A percentile compares a stretch with the other conserved stretches of the same genome.
These are phyloP conservation scores for Drosophila repletoides DNA, from an alignment of 1,140 invertebrate genomes.

Conservation along the genomic window DNA sequence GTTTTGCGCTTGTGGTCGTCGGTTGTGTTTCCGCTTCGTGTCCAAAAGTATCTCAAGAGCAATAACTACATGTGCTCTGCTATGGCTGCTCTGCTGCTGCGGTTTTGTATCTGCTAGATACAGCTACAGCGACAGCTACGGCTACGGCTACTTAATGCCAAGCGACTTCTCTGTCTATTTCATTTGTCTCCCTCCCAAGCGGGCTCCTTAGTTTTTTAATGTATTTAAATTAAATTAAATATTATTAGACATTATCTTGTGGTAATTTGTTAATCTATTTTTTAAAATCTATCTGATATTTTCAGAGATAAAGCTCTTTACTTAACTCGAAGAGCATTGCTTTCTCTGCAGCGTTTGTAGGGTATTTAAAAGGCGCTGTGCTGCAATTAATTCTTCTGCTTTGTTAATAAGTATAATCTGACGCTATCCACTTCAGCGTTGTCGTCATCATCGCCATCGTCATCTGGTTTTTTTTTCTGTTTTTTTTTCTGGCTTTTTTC, in stretches of 20 bases:
- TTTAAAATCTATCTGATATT: not conserved
- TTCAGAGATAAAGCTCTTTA: not conserved
- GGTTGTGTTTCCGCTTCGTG: constrained; percentile 71
- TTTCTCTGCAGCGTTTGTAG: no score
- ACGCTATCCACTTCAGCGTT: constrained; percentile 15
- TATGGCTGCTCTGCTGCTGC: constrained; percentile 44
- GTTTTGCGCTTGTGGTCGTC: constrained; percentile 24
- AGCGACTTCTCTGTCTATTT: constrained; percentile 1
- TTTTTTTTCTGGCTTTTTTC: constrained; percentile 5
- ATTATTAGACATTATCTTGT: no score
- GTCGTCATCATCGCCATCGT: constrained; percentile 27
- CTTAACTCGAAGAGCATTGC: no score
- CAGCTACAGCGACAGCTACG: no score
- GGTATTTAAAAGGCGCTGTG: not conserved
- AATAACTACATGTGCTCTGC: constrained; percentile 45
- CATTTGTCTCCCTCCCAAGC: not conserved
- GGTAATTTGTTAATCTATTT: not conserved
- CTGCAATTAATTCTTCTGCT: not conserved
- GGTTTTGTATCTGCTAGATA: constrained; percentile 62
- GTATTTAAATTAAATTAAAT: not conserved
- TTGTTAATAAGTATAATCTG: constrained; percentile 33
- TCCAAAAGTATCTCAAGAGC: constrained; percentile 78
- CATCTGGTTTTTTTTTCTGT: constrained; percentile 16
- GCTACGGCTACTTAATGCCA: constrained; percentile 63
- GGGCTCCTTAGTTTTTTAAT: not conserved